Conservation (phyloP, 2,797 vertebrate species). For the Chelmon rostratus region DNA sequence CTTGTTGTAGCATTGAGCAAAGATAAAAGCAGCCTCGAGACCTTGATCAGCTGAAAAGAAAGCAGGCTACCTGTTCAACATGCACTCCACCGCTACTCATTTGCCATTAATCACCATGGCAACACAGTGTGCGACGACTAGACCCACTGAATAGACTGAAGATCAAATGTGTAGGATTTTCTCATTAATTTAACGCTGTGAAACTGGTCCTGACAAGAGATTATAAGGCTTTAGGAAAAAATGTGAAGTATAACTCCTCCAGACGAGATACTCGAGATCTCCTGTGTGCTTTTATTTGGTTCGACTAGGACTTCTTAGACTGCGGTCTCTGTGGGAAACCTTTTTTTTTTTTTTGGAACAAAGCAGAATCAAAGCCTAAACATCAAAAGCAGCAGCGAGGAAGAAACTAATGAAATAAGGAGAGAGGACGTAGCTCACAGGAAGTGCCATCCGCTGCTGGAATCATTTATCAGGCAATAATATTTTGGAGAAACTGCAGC, state of each 20-base stretch:
- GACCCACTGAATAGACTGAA: neutral
- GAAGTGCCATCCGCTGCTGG: neutral
- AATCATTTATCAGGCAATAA: neutral
- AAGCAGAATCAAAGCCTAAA: constrained; percentile 23
- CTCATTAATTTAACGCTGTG: constrained; percentile 14
- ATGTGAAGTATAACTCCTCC: neutral
- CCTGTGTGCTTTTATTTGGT: constrained; percentile 18
- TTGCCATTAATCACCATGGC: constrained; percentile 63
- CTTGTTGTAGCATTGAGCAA: neutral
- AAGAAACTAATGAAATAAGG: constrained; percentile 19
- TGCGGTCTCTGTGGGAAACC: constrained; percentile 11
- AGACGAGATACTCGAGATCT: constrained; percentile 23
- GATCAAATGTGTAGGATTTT: constrained; percentile 28
- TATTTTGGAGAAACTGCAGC: neutral
- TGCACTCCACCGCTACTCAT: constrained; percentile 42
- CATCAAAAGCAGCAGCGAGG: constrained; percentile 32
- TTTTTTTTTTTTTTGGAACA: constrained; percentile 24
- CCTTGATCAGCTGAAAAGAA: constrained; percentile 51
- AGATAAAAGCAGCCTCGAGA: constrained; percentile 51
- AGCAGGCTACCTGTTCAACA: constrained; percentile 38
- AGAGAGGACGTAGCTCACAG: neutral
- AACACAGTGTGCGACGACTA: constrained; percentile 48
- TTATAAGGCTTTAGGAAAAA: constrained; percentile 3
- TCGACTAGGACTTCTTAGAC: constrained; percentile 8
- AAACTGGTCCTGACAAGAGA: constrained; percentile 26